Base-by-base conservation (phyloP, 2,888 invertebrate genomes). In the Xestia xanthographa region DNA sequence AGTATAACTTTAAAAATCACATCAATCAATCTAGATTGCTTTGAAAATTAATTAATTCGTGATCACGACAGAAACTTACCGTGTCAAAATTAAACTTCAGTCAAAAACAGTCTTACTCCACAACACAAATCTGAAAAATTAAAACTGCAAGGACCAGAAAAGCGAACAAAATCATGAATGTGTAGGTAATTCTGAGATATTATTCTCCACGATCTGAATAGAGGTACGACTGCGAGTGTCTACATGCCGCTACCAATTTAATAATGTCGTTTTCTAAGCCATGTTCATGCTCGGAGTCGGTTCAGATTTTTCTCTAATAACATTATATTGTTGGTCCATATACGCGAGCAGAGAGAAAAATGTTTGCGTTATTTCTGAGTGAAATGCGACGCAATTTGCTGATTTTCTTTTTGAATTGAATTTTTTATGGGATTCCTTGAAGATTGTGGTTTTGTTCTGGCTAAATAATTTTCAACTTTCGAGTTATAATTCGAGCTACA, bases 211-310 rank as follows among this genome's bases (percentile, higher is more conserved):
- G 84, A 88, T 90, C 85, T 92, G 92, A 92, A 94, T 91, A 81
- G 90, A 89, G 89, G 86, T 90, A 89, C 86, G 87, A 92, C 87
- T 90, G 90, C 85, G 88, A 93, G 90, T 91, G 91, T 90, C 84
- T 84, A 80, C 79, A 81, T 82, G 77, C 79, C 89, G 79, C 84
- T 88, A 91, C 89, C 93, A 94, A 94, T 94, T 94, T 94, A 94
- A 94, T 94, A 94, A 94, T 92, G 89, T 91, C 89, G 86, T 88
- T 92, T 90, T 92, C 91, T 93, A 92, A 90, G 92, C 89, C 89
- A 85, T 90, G 90, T 89, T 88, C 90, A 89, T 89, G 85, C 84
- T 83, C 84, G 68, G 74, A 79, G 79, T 80, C 68, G 71, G 83
- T 86, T 87, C 86, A 86, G 92, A 92, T 92, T 92, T 91, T 87